Base-by-base conservation (phyloP, 2,888 invertebrate species). In the Eumerus sabulonum region DNA sequence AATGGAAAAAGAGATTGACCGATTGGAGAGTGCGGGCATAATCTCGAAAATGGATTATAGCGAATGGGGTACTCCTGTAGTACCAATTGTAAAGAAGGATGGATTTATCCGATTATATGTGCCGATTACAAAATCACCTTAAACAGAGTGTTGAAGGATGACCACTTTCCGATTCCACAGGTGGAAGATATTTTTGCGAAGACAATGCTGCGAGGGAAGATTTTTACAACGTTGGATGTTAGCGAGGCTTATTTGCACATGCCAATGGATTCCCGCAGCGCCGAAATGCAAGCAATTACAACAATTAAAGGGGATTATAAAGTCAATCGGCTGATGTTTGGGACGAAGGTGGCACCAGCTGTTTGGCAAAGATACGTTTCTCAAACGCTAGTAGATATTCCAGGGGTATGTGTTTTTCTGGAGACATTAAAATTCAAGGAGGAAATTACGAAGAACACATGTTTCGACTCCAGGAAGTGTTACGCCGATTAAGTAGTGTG, bases 61-160 rank as follows among this genome's bases (percentile, higher is more conserved):
- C 18, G 71, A 71, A 47, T 71, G 71, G 71, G 71, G 62, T 19
- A 71, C 71, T 9, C 57, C 54, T 2, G 62, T 62, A 3, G 54
- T 62, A 36, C 70, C 54, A 38, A 62, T 62, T 14, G 18, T 62
- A 0, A 70, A 62, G 14, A 70, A 70, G 16, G 60, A 68, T 19
- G 67, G 67, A n/a, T 68, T 51, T 1, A 68, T 68, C 1, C 40
- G 67, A 13, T 5, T 68, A 47, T 68, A 47, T 68, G 60, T 13
- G 68, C 68, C 0, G 68, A 68, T 11, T 68, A 53, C n/a, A 53
- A 60, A 60, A 60, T 70, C 1, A 60, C 54, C 1, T 17, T 56
- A 9, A 54, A 48, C n/a, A 70, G 56, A 17, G 63, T 63, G 1
- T 42, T 70, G n/a, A 57, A 56, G 17, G 38, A n/a, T 40, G 64